Evolutionary conservation across 2,888 invertebrate genomes (phyloP).

Genomic region (Chelonus formosanus): DNA sequence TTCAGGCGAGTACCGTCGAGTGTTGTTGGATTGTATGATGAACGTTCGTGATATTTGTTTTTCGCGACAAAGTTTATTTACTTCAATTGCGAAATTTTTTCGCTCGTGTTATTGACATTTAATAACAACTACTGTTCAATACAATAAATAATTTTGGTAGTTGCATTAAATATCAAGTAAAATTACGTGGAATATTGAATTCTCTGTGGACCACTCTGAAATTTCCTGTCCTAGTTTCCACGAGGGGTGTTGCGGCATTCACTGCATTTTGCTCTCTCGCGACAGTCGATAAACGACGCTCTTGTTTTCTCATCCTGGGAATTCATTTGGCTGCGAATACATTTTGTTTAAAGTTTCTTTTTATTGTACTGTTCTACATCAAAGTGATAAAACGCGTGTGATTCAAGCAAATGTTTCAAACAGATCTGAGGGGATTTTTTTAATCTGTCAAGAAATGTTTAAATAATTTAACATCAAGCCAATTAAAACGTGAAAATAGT

Average conservation of each 20-base stretch:
- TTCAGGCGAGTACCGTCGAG: conserved; percentile 58
- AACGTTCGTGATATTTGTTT: conserved; percentile 1
- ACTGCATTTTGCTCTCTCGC: conserved; percentile 13
- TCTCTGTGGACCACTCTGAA: too few relatives aligned
- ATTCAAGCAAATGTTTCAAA: background rate
- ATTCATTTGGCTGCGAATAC: conserved; percentile 16
- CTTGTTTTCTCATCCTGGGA: conserved; percentile 22
- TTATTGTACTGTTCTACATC: background rate
- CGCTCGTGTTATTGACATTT: too few relatives aligned
- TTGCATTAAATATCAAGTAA: background rate
- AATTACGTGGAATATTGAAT: background rate
- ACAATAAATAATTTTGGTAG: background rate
- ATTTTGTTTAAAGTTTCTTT: background rate
- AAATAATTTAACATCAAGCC: too few relatives aligned
- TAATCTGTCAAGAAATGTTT: background rate
- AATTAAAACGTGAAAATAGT: too few relatives aligned
- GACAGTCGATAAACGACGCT: conserved; percentile 21
- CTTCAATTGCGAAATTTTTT: too few relatives aligned
- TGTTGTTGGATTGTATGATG: conserved; percentile 47
- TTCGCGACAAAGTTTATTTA: too few relatives aligned
- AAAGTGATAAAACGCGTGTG: conserved; percentile 2
- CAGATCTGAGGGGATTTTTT: background rate
- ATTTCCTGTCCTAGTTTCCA: conserved; percentile 20
- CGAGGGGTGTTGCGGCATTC: background rate
- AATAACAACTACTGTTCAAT: too few relatives aligned